A percentile compares a stretch with the other conserved stretches of the same genome.
phyloP scores from a whole-genome alignment of 2,113 vertebrate species.

The Datnioides undecimradiatus region DNA sequence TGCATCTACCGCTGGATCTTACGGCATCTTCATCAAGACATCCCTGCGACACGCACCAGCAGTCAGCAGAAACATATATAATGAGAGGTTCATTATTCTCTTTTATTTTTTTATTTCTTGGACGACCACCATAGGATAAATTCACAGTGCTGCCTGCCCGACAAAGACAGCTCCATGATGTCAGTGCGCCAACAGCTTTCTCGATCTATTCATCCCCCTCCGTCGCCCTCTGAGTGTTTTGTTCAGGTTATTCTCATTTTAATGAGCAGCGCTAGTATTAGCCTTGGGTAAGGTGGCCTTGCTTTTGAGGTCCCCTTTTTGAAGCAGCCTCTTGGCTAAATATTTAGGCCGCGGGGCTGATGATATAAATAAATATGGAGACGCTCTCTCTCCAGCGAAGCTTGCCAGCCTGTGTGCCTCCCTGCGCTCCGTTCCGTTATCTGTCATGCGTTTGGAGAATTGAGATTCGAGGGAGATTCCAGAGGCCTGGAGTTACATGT shows the following conservation, averaged over 20 bases:
- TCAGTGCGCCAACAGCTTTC: not conserved
- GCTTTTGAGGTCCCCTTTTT: conserved; percentile 57
- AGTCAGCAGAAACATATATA: not conserved
- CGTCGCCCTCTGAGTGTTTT: conserved; percentile 10
- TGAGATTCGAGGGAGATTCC: conserved; percentile 34
- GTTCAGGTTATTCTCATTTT: conserved; percentile 44
- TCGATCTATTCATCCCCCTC: not conserved
- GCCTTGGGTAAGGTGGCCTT: conserved; percentile 29
- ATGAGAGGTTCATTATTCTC: not conserved
- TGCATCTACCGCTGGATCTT: not conserved
- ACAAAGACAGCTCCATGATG: not conserved
- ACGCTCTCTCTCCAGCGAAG: conserved; percentile 31
- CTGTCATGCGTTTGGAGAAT: conserved; percentile 8
- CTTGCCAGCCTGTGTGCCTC: conserved; percentile 31
- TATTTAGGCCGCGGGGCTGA: conserved; percentile 59
- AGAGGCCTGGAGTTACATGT: not conserved
- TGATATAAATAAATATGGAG: conserved; percentile 65
- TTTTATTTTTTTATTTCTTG: not conserved
- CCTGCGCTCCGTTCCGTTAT: conserved; percentile 18
- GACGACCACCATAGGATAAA: not conserved
- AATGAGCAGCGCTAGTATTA: conserved; percentile 6
- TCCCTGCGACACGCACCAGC: not conserved
- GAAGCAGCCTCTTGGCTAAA: conserved; percentile 58
- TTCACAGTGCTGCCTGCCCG: conserved; percentile 1
- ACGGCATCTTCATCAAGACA: conserved; percentile 7